phyloP scores from a whole-genome alignment of 2,888 invertebrate species.

The Spisula solida region DNA sequence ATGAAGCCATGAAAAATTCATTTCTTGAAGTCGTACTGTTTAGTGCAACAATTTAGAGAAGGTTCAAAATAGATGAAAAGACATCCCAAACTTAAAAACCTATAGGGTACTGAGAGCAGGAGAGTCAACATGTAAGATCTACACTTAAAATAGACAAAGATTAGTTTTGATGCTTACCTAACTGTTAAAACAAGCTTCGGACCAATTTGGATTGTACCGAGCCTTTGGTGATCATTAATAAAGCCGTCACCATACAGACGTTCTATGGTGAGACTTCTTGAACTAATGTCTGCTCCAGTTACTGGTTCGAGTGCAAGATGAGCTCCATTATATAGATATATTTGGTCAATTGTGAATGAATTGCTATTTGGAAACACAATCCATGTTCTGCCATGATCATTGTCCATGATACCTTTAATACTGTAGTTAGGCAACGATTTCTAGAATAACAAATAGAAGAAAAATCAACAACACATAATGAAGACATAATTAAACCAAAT shows the following conservation, averaged over 20 bases:
- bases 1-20: no score
- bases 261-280: slow-evolving; percentile 64
- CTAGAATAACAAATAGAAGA: slow-evolving; percentile 23
- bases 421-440: slow-evolving; percentile 39
- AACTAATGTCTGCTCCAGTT: slow-evolving; percentile 11
- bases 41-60: no score
- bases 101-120: no score
- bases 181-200: slow-evolving; percentile 71
- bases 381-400: slow-evolving; percentile 77
- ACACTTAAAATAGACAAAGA: no score
- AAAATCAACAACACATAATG: background rate
- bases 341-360: slow-evolving; percentile 65
- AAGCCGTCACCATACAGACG: slow-evolving; percentile 69
- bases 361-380: slow-evolving; percentile 66
- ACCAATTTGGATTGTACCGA: slow-evolving; percentile 77
- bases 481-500: background rate
- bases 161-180: slow-evolving; percentile 38
- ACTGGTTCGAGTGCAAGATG: slow-evolving; percentile 76
- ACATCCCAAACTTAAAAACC: no score
- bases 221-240: slow-evolving; percentile 59
- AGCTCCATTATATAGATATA: slow-evolving; percentile 78
- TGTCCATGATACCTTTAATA: slow-evolving; percentile 28
- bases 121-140: no score
- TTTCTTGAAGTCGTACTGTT: no score
- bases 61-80: no score